phyloP scores from a whole-genome alignment of 2,113 vertebrate species.

The Gymnobelideus leadbeateri region DNA sequence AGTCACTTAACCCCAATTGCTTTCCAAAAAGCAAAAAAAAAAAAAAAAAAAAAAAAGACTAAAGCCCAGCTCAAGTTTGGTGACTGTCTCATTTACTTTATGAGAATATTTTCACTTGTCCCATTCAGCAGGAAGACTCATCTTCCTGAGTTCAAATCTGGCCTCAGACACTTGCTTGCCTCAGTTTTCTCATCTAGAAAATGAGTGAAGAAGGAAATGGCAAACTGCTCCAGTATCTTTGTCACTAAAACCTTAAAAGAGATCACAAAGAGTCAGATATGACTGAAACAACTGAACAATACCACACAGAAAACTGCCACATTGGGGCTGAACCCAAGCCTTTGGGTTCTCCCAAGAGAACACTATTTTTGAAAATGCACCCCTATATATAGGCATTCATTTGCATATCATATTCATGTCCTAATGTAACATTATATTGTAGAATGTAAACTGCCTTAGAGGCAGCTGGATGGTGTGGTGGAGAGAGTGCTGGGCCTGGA shows the following conservation, averaged over 20 bases:
- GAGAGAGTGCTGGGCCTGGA: neutral
- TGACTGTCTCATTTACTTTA: no score
- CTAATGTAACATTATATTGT: neutral
- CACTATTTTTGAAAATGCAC: neutral
- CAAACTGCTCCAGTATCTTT: neutral
- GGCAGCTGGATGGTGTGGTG: neutral
- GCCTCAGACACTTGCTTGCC: neutral
- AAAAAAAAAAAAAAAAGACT: no score
- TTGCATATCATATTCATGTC: neutral
- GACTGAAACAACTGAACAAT: neutral
- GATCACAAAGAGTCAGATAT: neutral
- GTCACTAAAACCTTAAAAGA: neutral
- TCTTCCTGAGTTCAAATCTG: neutral
- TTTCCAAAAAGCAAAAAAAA: no score
- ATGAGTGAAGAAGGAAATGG: neutral
- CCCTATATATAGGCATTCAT: no score
- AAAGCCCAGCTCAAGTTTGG: no score
- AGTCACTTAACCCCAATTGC: no score
- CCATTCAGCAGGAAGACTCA: neutral
- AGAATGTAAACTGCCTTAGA: neutral
- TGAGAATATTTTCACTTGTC: no score
- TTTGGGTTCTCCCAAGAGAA: neutral
- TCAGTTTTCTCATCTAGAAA: neutral
- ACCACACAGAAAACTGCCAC: no score
- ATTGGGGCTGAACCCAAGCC: neutral